A percentile compares a stretch with the other conserved stretches of the same genome.
These are phyloP conservation scores for Plectrocnemia conspersa DNA, from an alignment of 1,140 invertebrate species.

Conservation along the genomic window DNA sequence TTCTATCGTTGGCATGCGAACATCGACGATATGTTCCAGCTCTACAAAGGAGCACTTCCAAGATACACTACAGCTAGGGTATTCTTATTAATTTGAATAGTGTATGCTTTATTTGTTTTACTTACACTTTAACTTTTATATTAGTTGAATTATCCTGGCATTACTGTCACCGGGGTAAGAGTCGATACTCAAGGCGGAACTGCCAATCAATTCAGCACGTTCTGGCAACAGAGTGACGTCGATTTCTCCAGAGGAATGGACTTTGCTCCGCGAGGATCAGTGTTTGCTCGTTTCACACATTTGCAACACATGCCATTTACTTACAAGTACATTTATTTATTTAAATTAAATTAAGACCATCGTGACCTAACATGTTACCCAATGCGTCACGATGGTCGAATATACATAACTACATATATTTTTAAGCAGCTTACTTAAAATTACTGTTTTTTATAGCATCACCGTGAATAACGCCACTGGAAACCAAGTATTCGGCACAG, in stretches of 20 bases:
- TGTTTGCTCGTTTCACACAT: constrained; percentile 68
- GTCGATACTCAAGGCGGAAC: constrained; percentile 48
- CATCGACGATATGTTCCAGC: constrained; percentile 73
- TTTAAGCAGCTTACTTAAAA: neutral
- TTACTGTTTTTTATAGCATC: constrained; percentile 47
- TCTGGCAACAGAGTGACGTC: constrained; percentile 71
- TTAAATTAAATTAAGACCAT: neutral
- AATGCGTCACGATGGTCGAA: too few species aligned
- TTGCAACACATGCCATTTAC: constrained; percentile 67
- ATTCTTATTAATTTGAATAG: constrained; percentile 8
- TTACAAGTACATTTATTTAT: constrained; percentile 46
- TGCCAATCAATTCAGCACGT: constrained; percentile 58
- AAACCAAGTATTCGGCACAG: constrained; percentile 57
- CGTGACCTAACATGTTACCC: neutral
- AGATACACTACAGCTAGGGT: constrained; percentile 50
- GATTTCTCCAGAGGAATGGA: constrained; percentile 71
- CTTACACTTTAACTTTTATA: constrained; percentile 24
- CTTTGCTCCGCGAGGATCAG: constrained; percentile 65
- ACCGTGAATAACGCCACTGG: constrained; percentile 57
- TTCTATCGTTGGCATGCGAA: constrained; percentile 83
- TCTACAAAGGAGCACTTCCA: constrained; percentile 67
- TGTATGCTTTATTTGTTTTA: constrained; percentile 1
- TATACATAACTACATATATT: neutral
- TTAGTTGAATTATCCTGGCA: constrained; percentile 60
- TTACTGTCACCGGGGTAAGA: constrained; percentile 54